These are phyloP conservation scores for Cyrtonyx montezumae DNA, from an alignment of 2,113 vertebrate species.

Conservation along the genomic window DNA sequence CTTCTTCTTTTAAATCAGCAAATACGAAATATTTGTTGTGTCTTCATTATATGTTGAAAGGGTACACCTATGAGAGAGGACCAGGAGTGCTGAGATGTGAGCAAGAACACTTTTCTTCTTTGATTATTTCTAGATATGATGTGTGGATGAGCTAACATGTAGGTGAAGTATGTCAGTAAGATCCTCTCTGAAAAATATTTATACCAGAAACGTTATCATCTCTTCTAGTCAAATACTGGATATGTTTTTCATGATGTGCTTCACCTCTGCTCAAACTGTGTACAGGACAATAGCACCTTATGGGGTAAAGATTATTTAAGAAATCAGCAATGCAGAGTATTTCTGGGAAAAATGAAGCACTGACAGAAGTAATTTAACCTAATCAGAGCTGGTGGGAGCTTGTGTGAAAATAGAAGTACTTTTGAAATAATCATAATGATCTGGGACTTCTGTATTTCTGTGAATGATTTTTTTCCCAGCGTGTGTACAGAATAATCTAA, in stretches of 20 bases:
- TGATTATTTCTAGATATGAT: neutral
- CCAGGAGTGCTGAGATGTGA: neutral
- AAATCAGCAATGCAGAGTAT: neutral
- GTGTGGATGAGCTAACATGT: neutral
- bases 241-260: neutral
- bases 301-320: neutral
- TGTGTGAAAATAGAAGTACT: constrained; percentile 41
- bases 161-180: neutral
- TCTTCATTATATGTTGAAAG: neutral
- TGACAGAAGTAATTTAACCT: constrained; percentile 23
- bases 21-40: neutral
- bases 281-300: neutral
- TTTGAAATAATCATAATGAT: neutral
- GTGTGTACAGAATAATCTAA: constrained; percentile 41
- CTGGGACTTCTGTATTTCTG: constrained; percentile 13
- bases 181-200: neutral
- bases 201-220: neutral
- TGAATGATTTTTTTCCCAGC: constrained; percentile 18
- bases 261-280: neutral
- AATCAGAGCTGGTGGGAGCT: constrained; percentile 19
- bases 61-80: neutral
- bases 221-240: neutral
- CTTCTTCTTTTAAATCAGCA: neutral
- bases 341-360: neutral
- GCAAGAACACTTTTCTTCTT: neutral